Percentiles rank a stretch among this genome's conserved stretches.
These are phyloP conservation scores for Ormyrus thymus DNA, from an alignment of 2,888 invertebrate genomes.

Conservation along the genomic window DNA sequence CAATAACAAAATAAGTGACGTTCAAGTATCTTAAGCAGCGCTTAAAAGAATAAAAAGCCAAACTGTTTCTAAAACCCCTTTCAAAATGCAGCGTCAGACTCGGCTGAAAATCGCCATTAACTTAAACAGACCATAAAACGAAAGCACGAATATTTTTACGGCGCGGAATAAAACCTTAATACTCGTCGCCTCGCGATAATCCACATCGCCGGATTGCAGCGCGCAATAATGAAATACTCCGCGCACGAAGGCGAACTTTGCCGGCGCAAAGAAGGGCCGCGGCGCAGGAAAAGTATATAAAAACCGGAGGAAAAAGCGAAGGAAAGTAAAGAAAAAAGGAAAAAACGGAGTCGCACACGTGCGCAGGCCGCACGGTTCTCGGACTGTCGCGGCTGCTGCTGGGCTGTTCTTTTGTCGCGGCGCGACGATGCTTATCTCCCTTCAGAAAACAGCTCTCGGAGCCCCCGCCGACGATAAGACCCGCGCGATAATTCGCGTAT, in stretches of 20 bases:
- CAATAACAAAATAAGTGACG: too few species aligned
- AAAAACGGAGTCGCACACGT: conserved; percentile 1
- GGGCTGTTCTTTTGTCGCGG: background rate
- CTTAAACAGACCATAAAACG: background rate
- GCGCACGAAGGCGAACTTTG: conserved; percentile 31
- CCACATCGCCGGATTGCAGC: background rate
- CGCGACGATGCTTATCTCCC: conserved; percentile 7
- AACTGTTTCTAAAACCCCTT: too few species aligned
- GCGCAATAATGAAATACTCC: conserved; percentile 27
- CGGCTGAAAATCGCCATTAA: too few species aligned
- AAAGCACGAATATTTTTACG: background rate
- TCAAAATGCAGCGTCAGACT: too few species aligned
- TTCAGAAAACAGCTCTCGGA: conserved; percentile 20
- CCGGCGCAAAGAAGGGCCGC: background rate
- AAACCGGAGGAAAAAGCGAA: background rate
- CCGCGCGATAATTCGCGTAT: background rate
- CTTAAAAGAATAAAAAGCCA: too few species aligned
- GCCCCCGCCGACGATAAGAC: conserved; percentile 21
- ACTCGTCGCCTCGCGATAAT: background rate
- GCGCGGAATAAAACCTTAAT: background rate
- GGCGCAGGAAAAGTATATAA: background rate
- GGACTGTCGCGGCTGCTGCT: background rate
- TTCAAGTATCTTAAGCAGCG: too few species aligned
- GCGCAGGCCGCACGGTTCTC: background rate
- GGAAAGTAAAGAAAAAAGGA: background rate